Base-by-base conservation (phyloP, 2,113 vertebrate genomes). In the Chunga burmeisteri region DNA sequence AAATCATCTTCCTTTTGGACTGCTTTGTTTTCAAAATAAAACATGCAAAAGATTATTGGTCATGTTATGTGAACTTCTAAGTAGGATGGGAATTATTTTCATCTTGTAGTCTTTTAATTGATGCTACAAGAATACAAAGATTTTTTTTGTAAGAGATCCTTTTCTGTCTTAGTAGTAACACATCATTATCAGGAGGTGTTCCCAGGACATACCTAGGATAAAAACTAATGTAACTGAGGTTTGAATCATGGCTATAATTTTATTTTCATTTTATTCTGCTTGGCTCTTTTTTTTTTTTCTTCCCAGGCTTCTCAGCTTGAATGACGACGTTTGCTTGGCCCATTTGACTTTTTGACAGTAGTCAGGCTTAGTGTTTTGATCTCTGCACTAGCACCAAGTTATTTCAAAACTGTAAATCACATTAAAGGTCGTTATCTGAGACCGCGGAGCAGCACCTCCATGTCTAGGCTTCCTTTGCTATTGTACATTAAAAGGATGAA, bases 21-120 rank as follows among this genome's bases (percentile, higher is more conserved):
- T 85, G 86, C 80, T 92, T 88, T 68, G n/a, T 90, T 62, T 92
- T 49, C 87, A 74, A 79, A 95, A 96, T 85, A 89, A 90, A 88
- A 78, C 87, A 38, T 13, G 16, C 49, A 36, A 85, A 96, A 46
- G 59, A 47, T 86, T 47, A 47, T 23, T 42, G 77, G 34, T 56
- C 27, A 6, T 52, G 32, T 81, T 42, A 55, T 18, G 27, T 53
- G 80, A 72, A 34, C 53, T 21, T 25, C 34, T 13, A 23, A 63
- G 50, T 68, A 30, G 30, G 50, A 25, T 34, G 68, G 79, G 66
- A 34, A 10, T 9, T 42, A 16, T 16, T 49, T 46, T 52, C 23
- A 7, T 17, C 66, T 34, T 5, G 2, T 49, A 5, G 58, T 65
- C 0, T 75, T 70, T 10, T 29, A n/a, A 8, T 5, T 16, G 72